A percentile compares a stretch with the other conserved stretches of the same genome.
Conservation (phyloP, 2,113 vertebrate species). For the Pampusana beccarii region DNA sequence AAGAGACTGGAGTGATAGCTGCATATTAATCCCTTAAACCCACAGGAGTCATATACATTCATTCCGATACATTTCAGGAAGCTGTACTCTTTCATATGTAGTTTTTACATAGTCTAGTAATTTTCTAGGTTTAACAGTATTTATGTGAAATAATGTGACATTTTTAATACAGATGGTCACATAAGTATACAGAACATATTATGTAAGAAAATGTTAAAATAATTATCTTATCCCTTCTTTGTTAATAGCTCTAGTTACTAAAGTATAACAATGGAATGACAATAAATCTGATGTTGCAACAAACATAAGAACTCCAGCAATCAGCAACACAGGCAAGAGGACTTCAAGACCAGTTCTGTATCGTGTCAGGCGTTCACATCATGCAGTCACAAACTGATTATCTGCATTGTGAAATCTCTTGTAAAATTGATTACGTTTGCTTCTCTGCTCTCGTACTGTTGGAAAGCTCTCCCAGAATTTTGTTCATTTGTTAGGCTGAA, state of each 20-base stretch:
- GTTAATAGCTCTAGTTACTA: not conserved
- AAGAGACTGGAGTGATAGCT: not conserved
- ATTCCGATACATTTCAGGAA: not conserved
- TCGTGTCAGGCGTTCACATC: not conserved
- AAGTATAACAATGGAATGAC: not conserved
- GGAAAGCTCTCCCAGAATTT: not conserved
- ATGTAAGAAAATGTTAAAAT: not conserved
- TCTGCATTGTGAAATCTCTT: not conserved
- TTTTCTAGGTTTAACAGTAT: not conserved
- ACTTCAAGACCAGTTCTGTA: not conserved
- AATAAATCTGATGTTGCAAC: not conserved
- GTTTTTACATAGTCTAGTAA: not conserved
- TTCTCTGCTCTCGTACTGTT: not conserved
- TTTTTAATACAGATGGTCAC: not conserved
- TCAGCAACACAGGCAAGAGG: fast-evolving
- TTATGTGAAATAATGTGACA: not conserved
- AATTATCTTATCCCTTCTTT: not conserved
- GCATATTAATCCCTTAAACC: not conserved
- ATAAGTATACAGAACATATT: not conserved
- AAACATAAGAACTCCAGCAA: not conserved
- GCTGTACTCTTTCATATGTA: not conserved
- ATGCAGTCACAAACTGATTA: not conserved
- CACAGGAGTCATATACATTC: not conserved
- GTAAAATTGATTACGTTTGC: not conserved
- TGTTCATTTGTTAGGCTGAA: not conserved